These are phyloP conservation scores for Cynopterus brachyotis DNA, from an alignment of 2,113 vertebrate species.

Conservation along the genomic window DNA sequence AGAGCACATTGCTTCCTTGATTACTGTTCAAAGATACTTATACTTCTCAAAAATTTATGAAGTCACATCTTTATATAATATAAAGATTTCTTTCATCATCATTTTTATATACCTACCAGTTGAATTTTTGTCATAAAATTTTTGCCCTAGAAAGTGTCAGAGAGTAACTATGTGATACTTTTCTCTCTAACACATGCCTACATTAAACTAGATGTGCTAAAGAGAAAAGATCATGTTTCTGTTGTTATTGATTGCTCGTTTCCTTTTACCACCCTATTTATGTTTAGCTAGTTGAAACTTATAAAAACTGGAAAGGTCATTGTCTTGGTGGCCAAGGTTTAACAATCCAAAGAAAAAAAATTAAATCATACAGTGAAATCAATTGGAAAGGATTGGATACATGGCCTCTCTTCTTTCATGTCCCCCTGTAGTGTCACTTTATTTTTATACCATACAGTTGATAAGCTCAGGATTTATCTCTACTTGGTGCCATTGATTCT, in stretches of 20 bases:
- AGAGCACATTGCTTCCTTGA: slow-evolving; percentile 30
- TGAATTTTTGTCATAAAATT: slow-evolving; percentile 57
- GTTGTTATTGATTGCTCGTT: background rate
- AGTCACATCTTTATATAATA: slow-evolving; percentile 33
- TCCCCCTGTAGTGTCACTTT: background rate
- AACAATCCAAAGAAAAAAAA: background rate
- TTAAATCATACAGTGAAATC: background rate
- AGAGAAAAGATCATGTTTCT: background rate
- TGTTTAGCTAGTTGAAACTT: background rate
- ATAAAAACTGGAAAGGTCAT: background rate
- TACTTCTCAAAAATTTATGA: slow-evolving; percentile 47
- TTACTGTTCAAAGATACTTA: slow-evolving; percentile 48
- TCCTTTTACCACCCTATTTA: background rate
- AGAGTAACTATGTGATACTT: background rate
- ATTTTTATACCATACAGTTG: background rate
- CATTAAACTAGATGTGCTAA: background rate
- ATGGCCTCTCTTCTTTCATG: background rate
- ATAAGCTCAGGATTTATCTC: background rate
- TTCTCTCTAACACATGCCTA: background rate
- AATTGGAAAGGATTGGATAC: background rate
- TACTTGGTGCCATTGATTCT: background rate
- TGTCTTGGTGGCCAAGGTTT: background rate
- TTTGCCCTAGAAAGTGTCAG: slow-evolving; percentile 37
- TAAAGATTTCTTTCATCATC: slow-evolving; percentile 41
- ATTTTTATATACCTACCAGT: slow-evolving; percentile 42